Evolutionary conservation across 2,113 vertebrate species (phyloP).

Genomic region (Anoplopoma fimbria): DNA sequence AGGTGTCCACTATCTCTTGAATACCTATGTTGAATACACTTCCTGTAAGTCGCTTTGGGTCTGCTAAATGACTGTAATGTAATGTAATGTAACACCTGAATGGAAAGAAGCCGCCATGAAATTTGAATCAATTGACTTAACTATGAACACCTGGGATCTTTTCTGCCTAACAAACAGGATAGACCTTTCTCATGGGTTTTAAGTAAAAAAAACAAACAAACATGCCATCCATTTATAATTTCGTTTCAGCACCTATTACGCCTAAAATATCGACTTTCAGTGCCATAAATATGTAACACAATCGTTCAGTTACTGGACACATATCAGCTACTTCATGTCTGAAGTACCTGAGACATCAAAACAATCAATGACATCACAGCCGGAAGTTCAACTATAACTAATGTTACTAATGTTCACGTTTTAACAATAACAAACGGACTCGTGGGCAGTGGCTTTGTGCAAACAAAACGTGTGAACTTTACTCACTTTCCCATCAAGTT

Average conservation of each 20-base stretch:
- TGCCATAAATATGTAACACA: not conserved
- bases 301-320: not conserved
- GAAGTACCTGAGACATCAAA: not conserved
- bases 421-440: not conserved
- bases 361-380: fast-evolving
- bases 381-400: not conserved
- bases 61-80: no score
- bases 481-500: conserved; percentile 91
- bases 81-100: no score
- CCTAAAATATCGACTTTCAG: not conserved
- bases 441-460: not conserved
- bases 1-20: not conserved
- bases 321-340: no score
- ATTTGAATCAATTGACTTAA: not conserved
- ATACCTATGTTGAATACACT: no score
- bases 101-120: not conserved
- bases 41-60: no score
- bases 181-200: not conserved
- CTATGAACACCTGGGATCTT: not conserved
- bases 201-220: not conserved
- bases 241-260: not conserved
- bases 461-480: not conserved
- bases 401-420: not conserved
- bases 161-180: not conserved
- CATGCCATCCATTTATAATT: not conserved